Evolutionary conservation across 2,113 vertebrate species (phyloP), one percentile per base, ranked within the genome.

Genomic region (Rattus norvegicus): DNA sequence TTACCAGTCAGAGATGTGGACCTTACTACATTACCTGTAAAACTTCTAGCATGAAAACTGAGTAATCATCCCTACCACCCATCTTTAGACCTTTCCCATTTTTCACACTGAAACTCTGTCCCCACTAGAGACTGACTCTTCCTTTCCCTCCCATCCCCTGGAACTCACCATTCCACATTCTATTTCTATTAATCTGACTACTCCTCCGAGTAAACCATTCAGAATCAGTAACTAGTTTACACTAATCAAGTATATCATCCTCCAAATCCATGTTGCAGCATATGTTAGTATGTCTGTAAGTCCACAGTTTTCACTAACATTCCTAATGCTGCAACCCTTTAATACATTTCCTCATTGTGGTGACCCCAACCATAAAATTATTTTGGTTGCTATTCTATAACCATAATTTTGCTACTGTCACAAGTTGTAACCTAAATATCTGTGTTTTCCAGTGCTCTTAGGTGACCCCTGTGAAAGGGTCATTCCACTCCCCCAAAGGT

Each of bases 41-140:
- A 5, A 8, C 26, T 73, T 39, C 36, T 1, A 28, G 54, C 43
- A 70, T 11, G 17, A 72, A 79, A 63, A 2, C 1, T 63, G 10
- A 26, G 2, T 5, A 20, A 5, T 1, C 1, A 3, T 3, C 33
- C 2, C 5, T 11, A 63, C 12, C 16, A 22, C 6, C 47, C 30
- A 33, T 36, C 56, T n/a, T n/a, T 19, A 81, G 83, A 36, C 26
- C 17, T 8, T 10, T 59, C 8, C 30, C 39, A 13, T 19, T 39
- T 20, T 47, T 69, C 36, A n/a, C 87, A 87, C 30, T 28, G 72
- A 67, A 83, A 36, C 88, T 70, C n/a, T 30, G 36, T 9, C 30
- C 67, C 79, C 77, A 33, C 17, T 9, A 39, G 49, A 39, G 79
- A 81, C 13, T 0, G 22, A 43, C 28, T 33, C 16, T 79, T 20